A percentile compares a stretch with the other conserved stretches of the same genome.
Conservation (phyloP, 64 coral and sea anemone species). For the Anthopleura sola region DNA sequence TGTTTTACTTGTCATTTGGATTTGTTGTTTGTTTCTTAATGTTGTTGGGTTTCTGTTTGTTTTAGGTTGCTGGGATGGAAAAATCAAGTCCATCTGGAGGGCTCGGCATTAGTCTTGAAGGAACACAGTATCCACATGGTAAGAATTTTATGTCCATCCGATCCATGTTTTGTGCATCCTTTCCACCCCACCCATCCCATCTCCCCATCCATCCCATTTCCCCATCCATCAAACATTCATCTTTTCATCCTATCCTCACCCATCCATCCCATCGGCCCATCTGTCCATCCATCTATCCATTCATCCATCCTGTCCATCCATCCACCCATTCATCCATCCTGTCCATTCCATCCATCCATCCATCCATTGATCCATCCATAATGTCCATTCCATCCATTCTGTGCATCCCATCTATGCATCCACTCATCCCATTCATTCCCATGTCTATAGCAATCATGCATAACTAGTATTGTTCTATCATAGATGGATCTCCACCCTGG, state of each 20-base stretch:
- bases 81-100: slow-evolving; percentile 79
- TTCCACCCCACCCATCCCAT: neutral
- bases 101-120: slow-evolving; percentile 95
- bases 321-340: neutral
- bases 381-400: neutral
- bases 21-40: neutral
- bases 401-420: neutral
- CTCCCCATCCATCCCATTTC: neutral
- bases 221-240: too few species aligned
- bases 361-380: neutral
- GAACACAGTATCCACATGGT: slow-evolving; percentile 71
- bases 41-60: neutral
- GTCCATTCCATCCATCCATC: neutral
- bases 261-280: neutral
- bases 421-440: too few species aligned
- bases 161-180: too few species aligned
- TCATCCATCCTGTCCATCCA: neutral
- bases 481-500: slow-evolving; percentile 74
- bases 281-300: neutral
- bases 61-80: slow-evolving; percentile 83
- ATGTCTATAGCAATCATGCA: too few species aligned
- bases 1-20: neutral
- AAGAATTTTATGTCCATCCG: neutral
- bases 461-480: neutral
- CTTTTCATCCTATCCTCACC: neutral